These are phyloP conservation scores for Tetropium fuscum DNA, from an alignment of 2,888 invertebrate species.

Conservation along the genomic window DNA sequence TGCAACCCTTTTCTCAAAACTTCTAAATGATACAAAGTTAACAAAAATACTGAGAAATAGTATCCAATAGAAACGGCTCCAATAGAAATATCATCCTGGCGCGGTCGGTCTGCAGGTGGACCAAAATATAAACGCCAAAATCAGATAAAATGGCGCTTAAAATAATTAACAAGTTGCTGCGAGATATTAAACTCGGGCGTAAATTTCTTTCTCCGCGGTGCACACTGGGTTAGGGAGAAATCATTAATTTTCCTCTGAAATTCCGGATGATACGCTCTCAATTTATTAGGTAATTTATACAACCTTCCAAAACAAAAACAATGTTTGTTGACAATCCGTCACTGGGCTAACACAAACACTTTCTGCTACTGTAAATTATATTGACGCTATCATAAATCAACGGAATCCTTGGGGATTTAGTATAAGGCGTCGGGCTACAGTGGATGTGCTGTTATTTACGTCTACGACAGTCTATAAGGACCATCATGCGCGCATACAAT, in stretches of 20 bases:
- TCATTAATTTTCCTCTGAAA: conserved; percentile 2
- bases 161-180: too few relatives aligned
- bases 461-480: conserved; percentile 7
- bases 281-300: conserved; percentile 11
- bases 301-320: conserved; percentile 12
- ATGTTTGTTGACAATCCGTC: conserved; percentile 26
- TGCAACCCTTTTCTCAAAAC: too few relatives aligned
- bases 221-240: too few relatives aligned
- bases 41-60: too few relatives aligned
- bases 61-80: too few relatives aligned
- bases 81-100: too few relatives aligned
- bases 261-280: background rate
- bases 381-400: conserved; percentile 35
- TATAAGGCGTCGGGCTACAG: conserved; percentile 23
- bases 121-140: too few relatives aligned
- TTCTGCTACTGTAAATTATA: conserved; percentile 31
- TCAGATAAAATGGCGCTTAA: too few relatives aligned
- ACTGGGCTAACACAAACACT: conserved; percentile 27
- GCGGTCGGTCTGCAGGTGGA: too few relatives aligned
- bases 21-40: too few relatives aligned
- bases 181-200: too few relatives aligned
- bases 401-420: conserved; percentile 30
- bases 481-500: background rate
- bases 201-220: too few relatives aligned
- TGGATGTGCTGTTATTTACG: conserved; percentile 4